Evolutionary conservation across 2,888 invertebrate genomes (phyloP), one percentile per base, ranked within the genome.

Genomic region (Drosophila nigricruria): DNA sequence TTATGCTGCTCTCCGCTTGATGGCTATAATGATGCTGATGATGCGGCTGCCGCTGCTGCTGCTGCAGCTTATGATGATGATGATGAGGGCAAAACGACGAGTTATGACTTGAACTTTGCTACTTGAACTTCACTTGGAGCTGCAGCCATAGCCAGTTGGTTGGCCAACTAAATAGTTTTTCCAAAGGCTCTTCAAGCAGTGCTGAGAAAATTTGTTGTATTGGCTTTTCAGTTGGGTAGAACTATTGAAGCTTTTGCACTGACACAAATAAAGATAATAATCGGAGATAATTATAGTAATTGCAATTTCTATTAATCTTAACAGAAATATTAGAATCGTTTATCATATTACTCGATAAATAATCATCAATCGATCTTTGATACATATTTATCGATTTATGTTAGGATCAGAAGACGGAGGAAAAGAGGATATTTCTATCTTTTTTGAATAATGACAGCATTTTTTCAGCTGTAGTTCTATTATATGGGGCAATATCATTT

Each of bases 31-130:
- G 57, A 50, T 49, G 30, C 49, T 49, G 49, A 12, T 49, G 53
- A 62, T 49, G 68, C 27, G 57, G 68, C 68, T 66, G 73, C 14
- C 6, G 23, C 20, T 10, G 42, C 25, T 9, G 25, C 4, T 25
- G 43, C 8, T n/a, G 27, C n/a, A 1, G 36, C 8, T 69, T 30
- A 66, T 18, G 30, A 30, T 49, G 53, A 70, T 50, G 68, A 38
- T 62, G 70, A 73, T 71, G 70, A 20, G 60, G 57, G 62, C 62
- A 58, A 62, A 58, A 65, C 38, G 23, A 64, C 58, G 62, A 79
- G 59, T 70, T 83, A 70, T 66, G 60, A 43, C 71, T 70, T 74
- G 71, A 79, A 79, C 81, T 84, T 53, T 70, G 80, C 71, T 74
- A 64, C 82, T 74, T 77, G 77, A 66, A 78, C 78, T 70, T 74